Evolutionary conservation across 2,888 invertebrate species (phyloP), one percentile per base, ranked within the genome.

Genomic region (Tenodera sinensis): DNA sequence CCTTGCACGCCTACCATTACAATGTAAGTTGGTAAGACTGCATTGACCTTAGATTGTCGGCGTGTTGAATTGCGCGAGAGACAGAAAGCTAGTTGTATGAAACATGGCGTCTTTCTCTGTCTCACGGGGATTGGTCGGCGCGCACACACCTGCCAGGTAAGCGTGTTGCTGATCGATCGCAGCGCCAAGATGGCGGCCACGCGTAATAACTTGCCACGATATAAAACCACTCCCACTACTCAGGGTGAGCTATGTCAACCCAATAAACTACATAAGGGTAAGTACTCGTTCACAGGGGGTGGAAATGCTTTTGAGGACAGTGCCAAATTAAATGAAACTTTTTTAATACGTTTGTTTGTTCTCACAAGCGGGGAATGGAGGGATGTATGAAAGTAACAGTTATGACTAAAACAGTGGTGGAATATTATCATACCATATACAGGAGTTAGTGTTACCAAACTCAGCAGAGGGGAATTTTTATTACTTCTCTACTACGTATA

Each of bases 51-150:
- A 42, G 42, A 42, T 42, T 42, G 42, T 42, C 42, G 42, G 42
- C 42, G 42, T 42, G 42, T 42, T 42, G 42, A 42, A 42, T 42
- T 9, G 20, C 54, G 25, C 25, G 54, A 25, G 54, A 20, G 25
- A 71, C 54, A 71, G 54, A 71, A 71, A 71, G 54, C 54, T 4
- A 71, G 54, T 15, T 71, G 20, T 71, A 81, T 86, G 86, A 86
- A 86, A 71, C 28, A 86, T 86, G 86, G 86, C 86, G 28, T 54
- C 86, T 81, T 71, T 81, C 71, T 81, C 81, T 85, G n/a, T n/a
- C n/a, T n/a, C 85, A 9, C 42, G 85, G 85, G 85, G 27, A 54
- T 27, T 47, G 47, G 30, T 47, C 85, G 47, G 47, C 20, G 42
- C 27, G 27, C 85, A 42, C 47, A 71, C 28, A 86, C 86, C 86